Base-by-base conservation (phyloP, 2,797 vertebrate species). In the Anguilla obscura region DNA sequence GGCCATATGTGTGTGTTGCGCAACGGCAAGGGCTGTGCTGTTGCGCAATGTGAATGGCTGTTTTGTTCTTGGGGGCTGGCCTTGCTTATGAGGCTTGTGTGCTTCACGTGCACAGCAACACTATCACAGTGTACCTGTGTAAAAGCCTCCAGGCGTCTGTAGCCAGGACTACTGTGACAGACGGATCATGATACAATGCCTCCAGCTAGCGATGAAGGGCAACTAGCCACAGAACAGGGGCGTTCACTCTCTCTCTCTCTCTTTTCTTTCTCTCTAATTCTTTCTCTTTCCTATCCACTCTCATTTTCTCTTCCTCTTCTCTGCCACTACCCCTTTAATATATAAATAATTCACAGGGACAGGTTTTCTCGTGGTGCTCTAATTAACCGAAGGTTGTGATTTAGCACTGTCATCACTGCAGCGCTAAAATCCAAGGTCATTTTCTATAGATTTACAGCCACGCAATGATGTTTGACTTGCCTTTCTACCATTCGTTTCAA, bases 61-160 rank as follows among this genome's bases (percentile, higher is more conserved):
- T 87, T 87, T 89, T 87, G 86, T 89, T 87, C 86, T 82, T 60
- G 50, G 88, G 88, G 83, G 45, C 71, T 36, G 69, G 86, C 76
- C 69, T 76, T 86, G 30, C 71, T 76, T 63, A 8, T 52, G 48
- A 71, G 6, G 48, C 60, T 48, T 50, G 60, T 45, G 66, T 87
- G 27, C 69, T 85, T 89, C 79, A 85, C 36, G 82, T 87, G 84
- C 60, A 79, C 36, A 14, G 63, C 63, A 84, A 71, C 80, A 48
- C 54, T 60, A 52, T 76, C 54, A 66, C 74, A 33, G 33, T 40
- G 52, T 87, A 82, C 86, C 83, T 85, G 86, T 87, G 86, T 52
- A 79, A 87, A 89, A 14, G 83, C 36, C 86, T 63, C 56, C 56
- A 66, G 86, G 69, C 69, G 21, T 71, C 52, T 85, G 74, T 54